phyloP scores from a whole-genome alignment of 2,113 vertebrate species.

The Buteo buteo region DNA sequence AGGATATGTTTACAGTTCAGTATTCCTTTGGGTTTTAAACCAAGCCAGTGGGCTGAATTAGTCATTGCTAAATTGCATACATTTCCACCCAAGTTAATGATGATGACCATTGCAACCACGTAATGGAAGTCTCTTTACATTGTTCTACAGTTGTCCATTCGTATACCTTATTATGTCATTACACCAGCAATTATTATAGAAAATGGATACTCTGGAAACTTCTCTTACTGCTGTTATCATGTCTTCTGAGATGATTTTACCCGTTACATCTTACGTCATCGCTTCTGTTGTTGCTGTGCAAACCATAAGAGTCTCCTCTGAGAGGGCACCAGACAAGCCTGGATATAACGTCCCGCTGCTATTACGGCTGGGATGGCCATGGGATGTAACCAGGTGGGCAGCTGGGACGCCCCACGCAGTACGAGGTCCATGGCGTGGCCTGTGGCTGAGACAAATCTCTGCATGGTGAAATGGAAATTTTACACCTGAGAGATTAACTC shows the following conservation, averaged over 20 bases:
- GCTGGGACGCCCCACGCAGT: neutral
- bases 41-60: neutral
- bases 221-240: neutral
- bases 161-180: neutral
- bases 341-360: neutral
- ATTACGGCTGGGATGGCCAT: neutral
- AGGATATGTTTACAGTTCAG: neutral
- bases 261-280: neutral
- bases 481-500: neutral
- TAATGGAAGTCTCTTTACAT: neutral
- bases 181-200: neutral
- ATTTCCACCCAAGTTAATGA: neutral
- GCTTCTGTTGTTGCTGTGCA: neutral
- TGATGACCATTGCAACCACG: neutral
- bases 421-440: neutral
- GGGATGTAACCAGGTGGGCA: neutral
- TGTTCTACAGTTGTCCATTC: neutral
- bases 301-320: neutral
- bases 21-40: neutral
- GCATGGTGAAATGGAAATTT: neutral
- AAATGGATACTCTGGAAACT: neutral
- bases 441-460: neutral
- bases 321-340: neutral
- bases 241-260: neutral
- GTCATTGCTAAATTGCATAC: neutral